Evolutionary conservation across 2,888 invertebrate genomes (phyloP).

Genomic region (Chironomus tentans): DNA sequence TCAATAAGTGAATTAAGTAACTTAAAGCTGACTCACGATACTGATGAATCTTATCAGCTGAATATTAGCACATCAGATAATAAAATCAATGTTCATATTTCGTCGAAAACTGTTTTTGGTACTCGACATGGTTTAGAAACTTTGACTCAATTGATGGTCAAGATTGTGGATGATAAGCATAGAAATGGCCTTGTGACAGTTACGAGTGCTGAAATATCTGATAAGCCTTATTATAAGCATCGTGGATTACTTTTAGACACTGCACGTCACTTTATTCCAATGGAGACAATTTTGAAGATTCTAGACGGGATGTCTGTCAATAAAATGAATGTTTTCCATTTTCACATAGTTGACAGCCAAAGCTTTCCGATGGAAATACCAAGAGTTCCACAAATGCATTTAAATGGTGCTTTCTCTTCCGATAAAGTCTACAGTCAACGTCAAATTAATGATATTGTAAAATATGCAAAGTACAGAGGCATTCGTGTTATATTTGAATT

Average conservation of each 20-base stretch:
- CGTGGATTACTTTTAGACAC: slow-evolving; percentile 85
- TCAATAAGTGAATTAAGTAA: slow-evolving; percentile 33
- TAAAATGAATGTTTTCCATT: slow-evolving; percentile 88
- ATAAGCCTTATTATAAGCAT: slow-evolving; percentile 72
- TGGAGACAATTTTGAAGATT: slow-evolving; percentile 57
- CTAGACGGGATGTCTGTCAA: slow-evolving; percentile 79
- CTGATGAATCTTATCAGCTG: slow-evolving; percentile 59
- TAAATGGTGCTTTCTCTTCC: slow-evolving; percentile 64
- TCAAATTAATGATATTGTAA: slow-evolving; percentile 58
- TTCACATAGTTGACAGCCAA: slow-evolving; percentile 86
- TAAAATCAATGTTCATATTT: slow-evolving; percentile 47
- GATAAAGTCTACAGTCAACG: slow-evolving; percentile 57
- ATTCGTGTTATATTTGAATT: slow-evolving; percentile 80
- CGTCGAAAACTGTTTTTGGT: slow-evolving; percentile 57
- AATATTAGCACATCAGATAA: slow-evolving; percentile 40
- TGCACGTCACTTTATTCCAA: slow-evolving; percentile 75
- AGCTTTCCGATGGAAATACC: slow-evolving; percentile 79
- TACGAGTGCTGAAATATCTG: slow-evolving; percentile 55
- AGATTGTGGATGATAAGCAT: slow-evolving; percentile 32
- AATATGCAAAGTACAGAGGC: slow-evolving; percentile 70
- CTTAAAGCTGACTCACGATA: slow-evolving; percentile 33
- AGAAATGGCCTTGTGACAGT: slow-evolving; percentile 52
- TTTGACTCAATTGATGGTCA: slow-evolving; percentile 56
- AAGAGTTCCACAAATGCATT: slow-evolving; percentile 65
- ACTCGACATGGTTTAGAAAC: slow-evolving; percentile 70